phyloP scores from a whole-genome alignment of 2,888 invertebrate genomes.

The Aricia artaxerxes region DNA sequence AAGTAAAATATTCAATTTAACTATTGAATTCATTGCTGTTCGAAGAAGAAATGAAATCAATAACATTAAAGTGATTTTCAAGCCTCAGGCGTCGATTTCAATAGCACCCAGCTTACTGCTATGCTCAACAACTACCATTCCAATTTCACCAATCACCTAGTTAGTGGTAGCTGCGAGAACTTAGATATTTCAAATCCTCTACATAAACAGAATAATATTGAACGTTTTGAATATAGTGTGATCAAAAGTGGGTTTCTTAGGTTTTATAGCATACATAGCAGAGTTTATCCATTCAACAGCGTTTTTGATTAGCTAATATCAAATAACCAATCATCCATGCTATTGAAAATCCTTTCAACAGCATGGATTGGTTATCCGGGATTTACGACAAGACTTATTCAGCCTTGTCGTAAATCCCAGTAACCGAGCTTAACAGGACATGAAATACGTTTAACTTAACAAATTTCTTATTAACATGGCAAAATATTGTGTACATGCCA shows the following conservation, averaged over 20 bases:
- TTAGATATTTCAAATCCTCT: background rate
- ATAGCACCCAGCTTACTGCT: background rate
- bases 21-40: background rate
- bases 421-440: too few species aligned
- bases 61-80: slow-evolving; percentile 19
- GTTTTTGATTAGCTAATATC: too few species aligned
- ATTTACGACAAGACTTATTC: too few species aligned
- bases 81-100: slow-evolving; percentile 5
- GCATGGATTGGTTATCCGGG: too few species aligned
- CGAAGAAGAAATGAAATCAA: slow-evolving; percentile 6
- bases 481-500: too few species aligned
- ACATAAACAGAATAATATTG: background rate
- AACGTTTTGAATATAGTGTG: background rate
- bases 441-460: too few species aligned
- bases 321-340: too few species aligned
- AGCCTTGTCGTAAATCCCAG: too few species aligned
- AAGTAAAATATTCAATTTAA: background rate
- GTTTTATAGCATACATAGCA: background rate
- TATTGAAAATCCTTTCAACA: too few species aligned
- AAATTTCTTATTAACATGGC: too few species aligned
- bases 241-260: background rate
- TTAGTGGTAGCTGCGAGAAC: background rate
- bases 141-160: slow-evolving; percentile 11
- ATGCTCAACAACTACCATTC: background rate
- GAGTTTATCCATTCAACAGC: too few species aligned